These are phyloP conservation scores for Drosophila chauvacae DNA, from an alignment of 1,140 invertebrate genomes.

Conservation along the genomic window DNA sequence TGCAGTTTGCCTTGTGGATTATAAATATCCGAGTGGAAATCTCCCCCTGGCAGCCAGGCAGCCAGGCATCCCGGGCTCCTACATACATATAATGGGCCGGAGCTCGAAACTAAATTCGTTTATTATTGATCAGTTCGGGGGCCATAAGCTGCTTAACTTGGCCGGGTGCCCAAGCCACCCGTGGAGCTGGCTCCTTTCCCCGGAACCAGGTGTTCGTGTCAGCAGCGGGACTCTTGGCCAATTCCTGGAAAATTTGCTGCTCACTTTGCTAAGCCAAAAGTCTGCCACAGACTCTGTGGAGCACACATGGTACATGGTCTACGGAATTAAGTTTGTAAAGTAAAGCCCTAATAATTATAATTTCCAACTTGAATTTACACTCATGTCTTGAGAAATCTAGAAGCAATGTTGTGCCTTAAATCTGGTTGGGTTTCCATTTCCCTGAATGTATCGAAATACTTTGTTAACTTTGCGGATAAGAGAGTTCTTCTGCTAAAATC, in stretches of 20 bases:
- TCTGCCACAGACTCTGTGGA: background rate
- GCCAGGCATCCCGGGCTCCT: background rate
- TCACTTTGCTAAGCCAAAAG: slow-evolving; percentile 37
- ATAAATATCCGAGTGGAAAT: slow-evolving; percentile 43
- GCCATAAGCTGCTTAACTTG: slow-evolving; percentile 51
- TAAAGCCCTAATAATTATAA: background rate
- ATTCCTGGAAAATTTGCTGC: slow-evolving; percentile 25
- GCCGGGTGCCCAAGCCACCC: slow-evolving; percentile 8
- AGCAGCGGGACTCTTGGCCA: slow-evolving; percentile 21
- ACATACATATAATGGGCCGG: slow-evolving; percentile 16
- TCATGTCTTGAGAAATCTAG: no score
- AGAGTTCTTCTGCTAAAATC: background rate
- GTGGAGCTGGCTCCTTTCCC: background rate
- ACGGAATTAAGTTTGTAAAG: slow-evolving; percentile 6
- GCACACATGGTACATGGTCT: slow-evolving; percentile 12
- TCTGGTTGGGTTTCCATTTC: no score
- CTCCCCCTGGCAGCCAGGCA: background rate
- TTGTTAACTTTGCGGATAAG: background rate
- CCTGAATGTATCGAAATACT: background rate
- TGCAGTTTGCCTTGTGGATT: slow-evolving; percentile 52
- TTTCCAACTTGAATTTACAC: background rate
- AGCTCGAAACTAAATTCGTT: slow-evolving; percentile 35
- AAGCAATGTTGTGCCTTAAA: no score
- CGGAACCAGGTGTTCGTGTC: slow-evolving; percentile 30
- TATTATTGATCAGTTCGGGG: slow-evolving; percentile 50